phyloP scores from a whole-genome alignment of 2,797 vertebrate species.

The Diplodus puntazzo region DNA sequence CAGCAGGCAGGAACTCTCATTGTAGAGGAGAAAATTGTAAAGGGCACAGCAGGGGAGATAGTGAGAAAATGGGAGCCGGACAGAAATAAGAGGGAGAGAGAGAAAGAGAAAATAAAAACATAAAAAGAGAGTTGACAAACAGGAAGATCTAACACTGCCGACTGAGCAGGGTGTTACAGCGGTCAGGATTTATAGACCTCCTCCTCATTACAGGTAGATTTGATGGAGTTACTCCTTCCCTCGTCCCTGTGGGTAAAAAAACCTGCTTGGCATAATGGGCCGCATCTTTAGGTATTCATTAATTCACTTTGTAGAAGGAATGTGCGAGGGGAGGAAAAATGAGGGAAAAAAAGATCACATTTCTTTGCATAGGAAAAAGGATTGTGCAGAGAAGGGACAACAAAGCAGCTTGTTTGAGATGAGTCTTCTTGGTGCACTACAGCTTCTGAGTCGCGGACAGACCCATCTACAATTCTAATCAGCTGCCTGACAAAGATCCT shows the following conservation, averaged over 20 bases:
- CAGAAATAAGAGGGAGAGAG: constrained; percentile 13
- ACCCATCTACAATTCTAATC: constrained; percentile 84
- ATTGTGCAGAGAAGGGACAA: constrained; percentile 44
- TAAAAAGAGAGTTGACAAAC: constrained; percentile 14
- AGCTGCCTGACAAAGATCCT: constrained; percentile 76
- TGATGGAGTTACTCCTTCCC: constrained; percentile 36
- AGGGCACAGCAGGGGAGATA: constrained; percentile 34
- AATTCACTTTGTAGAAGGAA: constrained; percentile 65
- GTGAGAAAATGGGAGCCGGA: constrained; percentile 27
- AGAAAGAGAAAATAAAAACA: constrained; percentile 29
- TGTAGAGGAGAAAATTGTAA: constrained; percentile 49
- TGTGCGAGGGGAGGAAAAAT: constrained; percentile 33
- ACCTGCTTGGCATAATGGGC: constrained; percentile 57
- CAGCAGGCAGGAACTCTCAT: constrained; percentile 49
- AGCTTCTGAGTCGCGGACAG: constrained; percentile 46
- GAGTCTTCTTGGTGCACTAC: constrained; percentile 48
- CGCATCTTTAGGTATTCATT: constrained; percentile 69
- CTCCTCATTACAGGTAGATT: constrained; percentile 67
- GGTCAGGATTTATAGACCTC: constrained; percentile 37
- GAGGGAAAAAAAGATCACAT: constrained; percentile 5
- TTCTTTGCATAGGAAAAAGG: constrained; percentile 46
- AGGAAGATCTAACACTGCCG: constrained; percentile 20
- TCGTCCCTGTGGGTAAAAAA: constrained; percentile 12
- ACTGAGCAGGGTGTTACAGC: constrained; percentile 7
- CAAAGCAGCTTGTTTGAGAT: constrained; percentile 62